Base-by-base conservation (phyloP, 92 coral and sea anemone genomes). In the Epizoanthus stellaris region DNA sequence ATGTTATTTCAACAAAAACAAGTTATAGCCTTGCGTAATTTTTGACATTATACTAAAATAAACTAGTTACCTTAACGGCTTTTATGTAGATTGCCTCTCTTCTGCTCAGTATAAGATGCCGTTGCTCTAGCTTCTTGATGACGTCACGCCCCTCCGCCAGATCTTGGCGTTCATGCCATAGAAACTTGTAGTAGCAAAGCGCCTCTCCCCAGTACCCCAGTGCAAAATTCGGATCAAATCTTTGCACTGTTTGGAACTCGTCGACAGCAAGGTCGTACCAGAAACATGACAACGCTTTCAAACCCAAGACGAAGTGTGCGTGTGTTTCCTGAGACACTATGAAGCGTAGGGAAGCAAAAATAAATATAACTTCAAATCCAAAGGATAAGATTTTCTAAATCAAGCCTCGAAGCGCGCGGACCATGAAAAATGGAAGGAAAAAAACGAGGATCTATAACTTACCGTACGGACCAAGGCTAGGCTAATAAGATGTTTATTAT, bases 121-220 rank as follows among this genome's bases (percentile, higher is more conserved):
- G 73, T 12, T 11, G 13, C 47, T 36, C 73, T 42, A 67, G 73
- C 47, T 67, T 67, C 47, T 38, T 36, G 47, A 67, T 67, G 45
- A 67, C 45, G 43, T 34, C 45, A 67, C 47, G 49, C 21, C 73
- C 73, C 15, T 67, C 17, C 5, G 8, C 1, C n/a, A 67, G 73
- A 38, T 34, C 13, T 8, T 11, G 47, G 6, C 73, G 73, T 14
- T 34, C 73, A 13, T 67, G 34, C 80, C 80, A 73, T n/a, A 73
- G 17, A 25, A 73, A 73, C 80, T 73, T 73, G 39, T 47, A 9
- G 6, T 15, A 56, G 23, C 80, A 73, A 19, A 73, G 34, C 4
- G 80, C 80, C 34, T 73, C 60, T 14, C 80, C 80, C 80, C 80
- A 73, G 62, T 73, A 73, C 15, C 60, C 61, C 58, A 73, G 59